phyloP scores from a whole-genome alignment of 2,888 invertebrate species.

The Melanargia galathea region DNA sequence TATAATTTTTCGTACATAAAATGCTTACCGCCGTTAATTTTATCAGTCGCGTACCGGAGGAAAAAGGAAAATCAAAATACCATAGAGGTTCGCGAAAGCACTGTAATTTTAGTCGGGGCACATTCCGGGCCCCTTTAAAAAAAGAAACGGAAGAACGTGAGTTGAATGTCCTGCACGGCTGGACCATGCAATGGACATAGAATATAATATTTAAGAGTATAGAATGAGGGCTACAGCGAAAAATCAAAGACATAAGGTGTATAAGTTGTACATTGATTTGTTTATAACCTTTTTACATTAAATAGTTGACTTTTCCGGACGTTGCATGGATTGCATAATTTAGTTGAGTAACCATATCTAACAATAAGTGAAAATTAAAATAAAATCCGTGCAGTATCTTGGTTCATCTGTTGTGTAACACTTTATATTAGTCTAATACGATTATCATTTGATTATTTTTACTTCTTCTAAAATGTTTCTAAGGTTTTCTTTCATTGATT shows the following conservation, averaged over 20 bases:
- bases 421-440: too few species aligned
- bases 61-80: constrained; percentile 74
- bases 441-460: too few species aligned
- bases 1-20: constrained; percentile 8
- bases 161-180: constrained; percentile 53
- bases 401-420: too few species aligned
- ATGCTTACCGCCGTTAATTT: constrained; percentile 22
- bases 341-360: too few species aligned
- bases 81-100: constrained; percentile 65
- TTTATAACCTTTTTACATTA: not conserved
- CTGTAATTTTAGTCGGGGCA: constrained; percentile 76
- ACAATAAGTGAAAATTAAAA: too few species aligned
- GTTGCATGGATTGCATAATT: too few species aligned
- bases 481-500: constrained; percentile 1
- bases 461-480: not conserved
- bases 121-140: constrained; percentile 69
- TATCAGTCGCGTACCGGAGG: constrained; percentile 40
- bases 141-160: constrained; percentile 65
- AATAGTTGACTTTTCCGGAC: too few species aligned
- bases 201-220: constrained; percentile 59
- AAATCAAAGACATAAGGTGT: not conserved
- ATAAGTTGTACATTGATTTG: not conserved
- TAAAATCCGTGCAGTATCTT: too few species aligned
- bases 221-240: constrained; percentile 37
- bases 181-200: constrained; percentile 63